phyloP scores from a whole-genome alignment of 2,888 invertebrate species.

The Morpho helenor region DNA sequence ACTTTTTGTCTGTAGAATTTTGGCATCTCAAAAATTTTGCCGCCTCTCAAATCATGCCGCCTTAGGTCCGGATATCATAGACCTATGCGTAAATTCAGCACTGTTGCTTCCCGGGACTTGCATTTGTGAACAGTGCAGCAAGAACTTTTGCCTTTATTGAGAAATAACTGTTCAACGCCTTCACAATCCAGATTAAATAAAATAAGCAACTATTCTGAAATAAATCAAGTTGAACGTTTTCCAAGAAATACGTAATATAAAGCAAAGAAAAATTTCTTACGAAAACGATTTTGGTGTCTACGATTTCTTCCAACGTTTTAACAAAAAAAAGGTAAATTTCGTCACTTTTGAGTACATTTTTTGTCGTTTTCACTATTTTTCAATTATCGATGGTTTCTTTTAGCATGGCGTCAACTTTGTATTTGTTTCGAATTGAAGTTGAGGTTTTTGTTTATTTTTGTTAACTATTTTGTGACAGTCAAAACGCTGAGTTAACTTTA shows the following conservation, averaged over 20 bases:
- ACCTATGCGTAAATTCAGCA: too few species aligned
- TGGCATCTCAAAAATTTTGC: too few species aligned
- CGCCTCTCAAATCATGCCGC: too few species aligned
- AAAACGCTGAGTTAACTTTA: too few species aligned
- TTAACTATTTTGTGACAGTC: too few species aligned
- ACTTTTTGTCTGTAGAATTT: too few species aligned
- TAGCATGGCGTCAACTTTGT: constrained; percentile 3
- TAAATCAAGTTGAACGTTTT: constrained; percentile 8
- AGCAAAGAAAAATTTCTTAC: constrained; percentile 12
- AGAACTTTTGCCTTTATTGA: constrained; percentile 1
- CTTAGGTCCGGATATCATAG: too few species aligned
- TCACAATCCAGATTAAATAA: not conserved
- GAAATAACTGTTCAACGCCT: constrained; percentile 2
- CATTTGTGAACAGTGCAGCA: too few species aligned
- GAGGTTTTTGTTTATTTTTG: not conserved
- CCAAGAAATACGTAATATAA: constrained; percentile 13
- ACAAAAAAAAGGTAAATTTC: constrained; percentile 38
- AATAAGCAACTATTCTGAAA: not conserved
- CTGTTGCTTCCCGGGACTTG: too few species aligned
- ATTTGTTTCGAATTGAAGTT: constrained; percentile 1
- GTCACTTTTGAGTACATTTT: constrained; percentile 40
- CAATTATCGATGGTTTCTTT: constrained; percentile 35
- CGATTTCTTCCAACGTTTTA: constrained; percentile 39
- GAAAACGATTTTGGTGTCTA: constrained; percentile 28
- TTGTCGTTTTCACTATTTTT: constrained; percentile 17